Conservation (phyloP, 2,113 vertebrate genomes). For the Hemicordylus capensis region DNA sequence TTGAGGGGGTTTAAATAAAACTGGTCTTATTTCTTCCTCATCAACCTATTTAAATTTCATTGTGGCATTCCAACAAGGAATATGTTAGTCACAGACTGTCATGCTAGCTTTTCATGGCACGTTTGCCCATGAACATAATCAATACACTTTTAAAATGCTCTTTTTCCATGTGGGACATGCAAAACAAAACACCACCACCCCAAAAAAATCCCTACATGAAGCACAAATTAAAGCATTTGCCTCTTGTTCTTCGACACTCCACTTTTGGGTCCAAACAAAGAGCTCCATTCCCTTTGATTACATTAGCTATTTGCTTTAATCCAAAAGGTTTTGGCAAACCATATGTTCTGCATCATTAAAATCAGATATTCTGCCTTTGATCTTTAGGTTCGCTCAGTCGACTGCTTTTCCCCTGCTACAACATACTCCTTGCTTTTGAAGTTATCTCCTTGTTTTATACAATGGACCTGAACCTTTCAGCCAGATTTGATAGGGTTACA, state of each 20-base stretch:
- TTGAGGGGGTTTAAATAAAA: slow-evolving; percentile 52
- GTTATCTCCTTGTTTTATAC: slow-evolving; percentile 67
- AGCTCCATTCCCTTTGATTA: slow-evolving; percentile 67
- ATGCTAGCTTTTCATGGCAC: slow-evolving; percentile 43
- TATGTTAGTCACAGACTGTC: slow-evolving; percentile 20
- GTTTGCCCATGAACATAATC: slow-evolving; percentile 35
- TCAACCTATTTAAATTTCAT: slow-evolving; percentile 31
- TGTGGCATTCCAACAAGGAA: slow-evolving; percentile 46
- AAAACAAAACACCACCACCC: too few relatives aligned
- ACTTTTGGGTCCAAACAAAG: slow-evolving; percentile 65
- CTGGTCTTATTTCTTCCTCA: slow-evolving; percentile 27
- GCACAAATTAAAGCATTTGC: slow-evolving; percentile 45
- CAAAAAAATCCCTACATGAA: neutral
- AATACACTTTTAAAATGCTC: slow-evolving; percentile 24
- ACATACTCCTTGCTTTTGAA: slow-evolving; percentile 71
- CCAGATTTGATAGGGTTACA: slow-evolving; percentile 70
- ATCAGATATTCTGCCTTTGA: slow-evolving; percentile 76
- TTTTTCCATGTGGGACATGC: slow-evolving; percentile 27
- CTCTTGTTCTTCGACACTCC: slow-evolving; percentile 50
- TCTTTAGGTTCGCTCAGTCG: slow-evolving; percentile 72
- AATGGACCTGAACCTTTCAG: slow-evolving; percentile 63
- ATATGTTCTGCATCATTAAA: slow-evolving; percentile 79
- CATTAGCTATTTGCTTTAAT: slow-evolving; percentile 70
- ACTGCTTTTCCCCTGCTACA: slow-evolving; percentile 70
- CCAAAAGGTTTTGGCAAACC: slow-evolving; percentile 70